A percentile compares a stretch with the other conserved stretches of the same genome.
Conservation (phyloP, 2,888 invertebrate genomes). For the Drosophila prostipennis region DNA sequence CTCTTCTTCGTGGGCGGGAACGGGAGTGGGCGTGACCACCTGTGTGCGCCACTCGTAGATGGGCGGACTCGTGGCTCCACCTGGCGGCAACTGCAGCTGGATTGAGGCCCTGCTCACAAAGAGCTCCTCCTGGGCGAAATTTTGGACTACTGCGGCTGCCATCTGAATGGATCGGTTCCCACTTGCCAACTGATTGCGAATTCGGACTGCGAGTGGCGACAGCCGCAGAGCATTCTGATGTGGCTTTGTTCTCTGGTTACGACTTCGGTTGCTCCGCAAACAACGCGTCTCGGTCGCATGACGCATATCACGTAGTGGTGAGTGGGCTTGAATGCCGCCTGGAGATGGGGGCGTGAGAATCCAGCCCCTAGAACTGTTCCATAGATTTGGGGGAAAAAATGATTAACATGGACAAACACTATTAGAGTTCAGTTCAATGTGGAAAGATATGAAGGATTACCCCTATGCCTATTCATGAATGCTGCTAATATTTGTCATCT, state of each 20-base stretch:
- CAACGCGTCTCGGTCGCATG: conserved; percentile 37
- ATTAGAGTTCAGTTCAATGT: too few species aligned
- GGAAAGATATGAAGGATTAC: too few species aligned
- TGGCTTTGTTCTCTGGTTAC: conserved; percentile 60
- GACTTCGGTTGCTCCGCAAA: conserved; percentile 38
- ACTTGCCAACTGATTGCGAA: conserved; percentile 61
- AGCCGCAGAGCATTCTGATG: conserved; percentile 45
- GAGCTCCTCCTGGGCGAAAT: conserved; percentile 41
- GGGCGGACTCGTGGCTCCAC: conserved; percentile 9
- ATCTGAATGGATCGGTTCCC: conserved; percentile 66
- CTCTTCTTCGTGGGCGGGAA: conserved; percentile 27
- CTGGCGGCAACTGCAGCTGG: conserved; percentile 40
- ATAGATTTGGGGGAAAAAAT: neutral
- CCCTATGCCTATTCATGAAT: too few species aligned
- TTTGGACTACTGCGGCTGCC: conserved; percentile 48
- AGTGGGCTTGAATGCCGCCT: conserved; percentile 3
- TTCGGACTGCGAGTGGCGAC: conserved; percentile 49
- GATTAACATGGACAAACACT: neutral
- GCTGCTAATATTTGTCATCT: too few species aligned
- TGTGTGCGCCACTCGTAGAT: conserved; percentile 65
- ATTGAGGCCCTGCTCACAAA: conserved; percentile 63
- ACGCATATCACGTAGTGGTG: conserved; percentile 36
- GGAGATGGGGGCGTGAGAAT: conserved; percentile 19
- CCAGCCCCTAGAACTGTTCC: neutral
- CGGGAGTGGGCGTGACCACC: conserved; percentile 42